These are phyloP conservation scores for Jacana jacana DNA, from an alignment of 2,113 vertebrate genomes.

Conservation along the genomic window DNA sequence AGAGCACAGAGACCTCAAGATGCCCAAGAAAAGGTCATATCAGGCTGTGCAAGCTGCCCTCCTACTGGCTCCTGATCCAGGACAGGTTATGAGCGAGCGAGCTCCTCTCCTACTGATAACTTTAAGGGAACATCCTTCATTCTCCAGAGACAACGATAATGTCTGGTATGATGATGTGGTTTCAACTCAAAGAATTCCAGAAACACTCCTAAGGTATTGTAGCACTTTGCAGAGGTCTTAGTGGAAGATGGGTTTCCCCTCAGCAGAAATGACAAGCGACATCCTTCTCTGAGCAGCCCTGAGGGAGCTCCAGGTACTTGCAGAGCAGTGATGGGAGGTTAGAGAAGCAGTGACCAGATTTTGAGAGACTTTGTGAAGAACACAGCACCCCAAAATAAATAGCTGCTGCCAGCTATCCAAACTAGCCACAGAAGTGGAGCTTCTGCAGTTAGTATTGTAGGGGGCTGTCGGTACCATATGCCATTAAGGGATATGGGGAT, in stretches of 20 bases:
- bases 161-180: neutral
- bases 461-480: neutral
- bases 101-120: neutral
- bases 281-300: neutral
- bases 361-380: neutral
- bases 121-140: neutral
- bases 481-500: neutral
- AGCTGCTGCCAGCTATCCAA: neutral
- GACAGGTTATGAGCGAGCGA: neutral
- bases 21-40: neutral
- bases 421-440: neutral
- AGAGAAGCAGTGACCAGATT: neutral
- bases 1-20: neutral
- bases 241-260: neutral
- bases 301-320: neutral
- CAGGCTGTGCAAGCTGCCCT: neutral
- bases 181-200: neutral
- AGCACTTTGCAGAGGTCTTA: neutral
- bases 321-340: neutral
- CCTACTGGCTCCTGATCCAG: neutral
- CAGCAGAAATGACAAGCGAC: neutral
- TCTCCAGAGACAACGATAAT: neutral
- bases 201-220: neutral
- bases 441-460: neutral
- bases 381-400: neutral